phyloP scores from a whole-genome alignment of 2,113 vertebrate genomes.

The Pteruthius melanotis region DNA sequence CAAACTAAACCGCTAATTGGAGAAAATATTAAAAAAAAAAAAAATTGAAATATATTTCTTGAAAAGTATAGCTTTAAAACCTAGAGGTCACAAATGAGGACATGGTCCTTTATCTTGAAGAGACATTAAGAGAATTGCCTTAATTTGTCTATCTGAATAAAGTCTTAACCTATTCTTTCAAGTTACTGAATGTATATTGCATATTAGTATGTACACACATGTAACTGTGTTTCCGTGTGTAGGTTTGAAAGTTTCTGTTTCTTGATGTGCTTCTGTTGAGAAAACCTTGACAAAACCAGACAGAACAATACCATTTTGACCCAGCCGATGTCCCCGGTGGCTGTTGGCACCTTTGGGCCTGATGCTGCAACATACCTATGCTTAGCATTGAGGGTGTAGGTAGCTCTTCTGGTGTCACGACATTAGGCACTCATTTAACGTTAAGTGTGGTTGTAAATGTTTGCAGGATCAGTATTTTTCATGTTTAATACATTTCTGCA shows the following conservation, averaged over 20 bases:
- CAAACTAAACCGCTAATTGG: not conserved
- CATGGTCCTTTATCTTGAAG: conserved; percentile 52
- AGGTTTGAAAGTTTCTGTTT: conserved; percentile 54
- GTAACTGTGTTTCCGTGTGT: conserved; percentile 52
- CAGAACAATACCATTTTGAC: not conserved
- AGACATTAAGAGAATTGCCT: conserved; percentile 61
- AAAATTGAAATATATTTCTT: conserved; percentile 42
- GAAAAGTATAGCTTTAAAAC: conserved; percentile 67
- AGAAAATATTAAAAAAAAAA: not conserved
- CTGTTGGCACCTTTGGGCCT: conserved; percentile 2
- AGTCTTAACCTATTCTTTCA: conserved; percentile 66
- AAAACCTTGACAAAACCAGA: conserved; percentile 30
- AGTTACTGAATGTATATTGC: conserved; percentile 69
- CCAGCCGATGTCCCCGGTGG: not conserved
- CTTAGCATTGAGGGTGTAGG: not conserved
- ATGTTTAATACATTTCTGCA: conserved; percentile 48
- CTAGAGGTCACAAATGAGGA: conserved; percentile 54
- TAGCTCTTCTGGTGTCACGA: not conserved
- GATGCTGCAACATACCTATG: conserved; percentile 17
- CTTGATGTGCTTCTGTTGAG: conserved; percentile 56
- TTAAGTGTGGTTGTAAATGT: not conserved
- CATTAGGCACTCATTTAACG: not conserved
- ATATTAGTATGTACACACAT: conserved; percentile 52
- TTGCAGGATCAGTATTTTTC: conserved; percentile 20
- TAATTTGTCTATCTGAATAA: conserved; percentile 68